Base-by-base conservation (phyloP, 2,888 invertebrate species). In the Plusia festucae region DNA sequence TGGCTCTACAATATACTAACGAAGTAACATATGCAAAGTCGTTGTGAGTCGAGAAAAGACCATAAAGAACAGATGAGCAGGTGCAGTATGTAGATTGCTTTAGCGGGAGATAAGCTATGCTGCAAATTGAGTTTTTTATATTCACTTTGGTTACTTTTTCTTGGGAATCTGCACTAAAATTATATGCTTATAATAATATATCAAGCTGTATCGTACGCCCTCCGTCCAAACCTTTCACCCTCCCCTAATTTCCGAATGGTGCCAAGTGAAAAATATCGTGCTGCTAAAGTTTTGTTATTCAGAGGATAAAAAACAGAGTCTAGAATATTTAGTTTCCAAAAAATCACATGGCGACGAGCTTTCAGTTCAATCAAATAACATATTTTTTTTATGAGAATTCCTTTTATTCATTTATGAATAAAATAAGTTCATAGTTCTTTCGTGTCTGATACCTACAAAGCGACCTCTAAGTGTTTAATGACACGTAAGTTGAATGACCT, bases 391-490 rank as follows among this genome's bases (percentile, higher is more conserved):
- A 40, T 40, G n/a, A 40, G 18, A 49, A 8, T 18, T 9, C 11
- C 13, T 11, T 9, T 49, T 0, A 18, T 49, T 49, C 11, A 11
- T 11, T 11, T 18, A 20, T 5, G 7, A 11, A 18, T 9, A 18
- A 2, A 30, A 49, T 2, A 40, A 18, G 18, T 49, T 46, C 20
- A 49, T 49, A 49, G 46, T 49, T 49, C 18, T 20, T 18, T 49
- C 46, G 46, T 49, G 46, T 49, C 46, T 9, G 46, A 20, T 18
- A 49, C 46, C 18, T 18, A 18, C 18, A 49, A 49, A 20, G 44
- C 20, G 11, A 49, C 46, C 46, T 49, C 20, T 49, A 49, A 49
- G 27, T 27, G 64, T 30, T 51, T 76, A 79, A 81, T 79, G 67
- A 53, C 62, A 55, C 68, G 18, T 63, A 11, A 49, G 46, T 18